Evolutionary conservation across 2,888 invertebrate species (phyloP), one percentile per base, ranked within the genome.

Genomic region (Polydrusus cervinus): DNA sequence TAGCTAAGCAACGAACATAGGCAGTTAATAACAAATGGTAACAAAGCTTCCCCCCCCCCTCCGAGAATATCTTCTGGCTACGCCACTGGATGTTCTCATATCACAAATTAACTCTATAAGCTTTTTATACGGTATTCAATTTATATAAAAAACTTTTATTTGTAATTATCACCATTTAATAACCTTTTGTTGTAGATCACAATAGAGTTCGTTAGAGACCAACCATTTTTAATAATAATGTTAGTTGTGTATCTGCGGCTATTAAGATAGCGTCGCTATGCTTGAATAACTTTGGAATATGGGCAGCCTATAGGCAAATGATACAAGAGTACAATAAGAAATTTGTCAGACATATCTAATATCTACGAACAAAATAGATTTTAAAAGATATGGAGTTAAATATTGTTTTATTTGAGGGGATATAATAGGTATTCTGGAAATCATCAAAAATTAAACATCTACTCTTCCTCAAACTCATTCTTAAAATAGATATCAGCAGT

Each of bases 271-370:
- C 34, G 57, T 38, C 38, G 38, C 49, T 34, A 68, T 53, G 71
- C 57, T 71, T 57, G 71, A 71, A 16, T 51, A 64, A 51, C 57
- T 57, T 47, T 47, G 49, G 71, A 71, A 71, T 71, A 71, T 71
- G 71, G 71, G 71, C 71, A 38, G 71, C 71, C 71, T 45, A 57
- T 57, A 66, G 71, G 65, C 57, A 38, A 60, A 60, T 38, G 38
- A 60, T 60, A 40, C 38, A 18, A 53, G 1, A 38, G 57, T 38
- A 60, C 57, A 60, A 60, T 30, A 11, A 34, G 57, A 60, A 60
- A 60, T 60, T 60, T 60, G 57, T 60, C 38, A 60, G 57, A 34
- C 18, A n/a, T 60, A 57, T 57, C 57, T 57, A n/a, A 8, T 60
- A 60, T 60, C 57, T 60, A 38, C 6, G 18, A 9, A 38, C 57